Evolutionary conservation across 2,797 vertebrate genomes (phyloP).

Genomic region (Danio aesculapii): DNA sequence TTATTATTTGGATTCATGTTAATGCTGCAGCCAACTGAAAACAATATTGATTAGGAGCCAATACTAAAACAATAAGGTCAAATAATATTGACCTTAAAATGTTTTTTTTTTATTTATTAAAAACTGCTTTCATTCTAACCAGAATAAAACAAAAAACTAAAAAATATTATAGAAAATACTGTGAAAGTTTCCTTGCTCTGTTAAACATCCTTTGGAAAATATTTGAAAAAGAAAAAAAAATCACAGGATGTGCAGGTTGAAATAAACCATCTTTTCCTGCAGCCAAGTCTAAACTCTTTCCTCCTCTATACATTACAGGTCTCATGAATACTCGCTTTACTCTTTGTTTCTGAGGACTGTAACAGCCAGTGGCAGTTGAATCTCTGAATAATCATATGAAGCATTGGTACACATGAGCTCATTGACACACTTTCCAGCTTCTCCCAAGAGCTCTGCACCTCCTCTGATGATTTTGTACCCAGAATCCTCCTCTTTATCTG

Average conservation of each 20-base stretch:
- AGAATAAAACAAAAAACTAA: too few species aligned
- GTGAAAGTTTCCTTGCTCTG: too few species aligned
- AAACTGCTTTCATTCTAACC: too few species aligned
- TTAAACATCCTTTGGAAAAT: too few species aligned
- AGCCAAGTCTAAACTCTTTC: neutral
- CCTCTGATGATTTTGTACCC: conserved; percentile 39
- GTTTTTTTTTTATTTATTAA: too few species aligned
- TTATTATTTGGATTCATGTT: too few species aligned
- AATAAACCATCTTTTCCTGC: neutral
- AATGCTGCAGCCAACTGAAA: too few species aligned
- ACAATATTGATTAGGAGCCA: too few species aligned
- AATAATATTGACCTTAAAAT: too few species aligned
- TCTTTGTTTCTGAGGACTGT: neutral
- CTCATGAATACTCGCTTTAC: neutral
- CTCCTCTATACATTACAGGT: neutral
- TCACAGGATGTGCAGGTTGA: neutral
- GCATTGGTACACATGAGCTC: conserved; percentile 24
- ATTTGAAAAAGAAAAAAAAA: too few species aligned
- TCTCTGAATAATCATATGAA: conserved; percentile 17
- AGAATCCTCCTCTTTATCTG: conserved; percentile 40
- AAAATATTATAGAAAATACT: too few species aligned
- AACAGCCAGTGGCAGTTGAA: conserved; percentile 5
- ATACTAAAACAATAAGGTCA: too few species aligned
- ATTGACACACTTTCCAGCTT: conserved; percentile 38
- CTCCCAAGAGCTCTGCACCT: conserved; percentile 28